These are phyloP conservation scores for Protobothrops flavoviridis DNA, from an alignment of 2,113 vertebrate species.

Conservation along the genomic window DNA sequence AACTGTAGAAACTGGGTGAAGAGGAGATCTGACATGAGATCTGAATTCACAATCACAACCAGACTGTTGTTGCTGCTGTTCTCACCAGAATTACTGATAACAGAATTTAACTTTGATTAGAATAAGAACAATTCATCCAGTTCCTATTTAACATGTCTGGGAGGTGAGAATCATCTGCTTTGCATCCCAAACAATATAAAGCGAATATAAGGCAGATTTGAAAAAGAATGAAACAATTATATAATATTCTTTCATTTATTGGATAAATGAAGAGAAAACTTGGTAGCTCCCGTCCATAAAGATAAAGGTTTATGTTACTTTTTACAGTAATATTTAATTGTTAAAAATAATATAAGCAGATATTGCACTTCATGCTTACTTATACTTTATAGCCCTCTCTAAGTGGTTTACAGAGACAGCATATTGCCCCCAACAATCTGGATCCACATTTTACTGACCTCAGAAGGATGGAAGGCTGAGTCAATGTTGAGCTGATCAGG, in stretches of 20 bases:
- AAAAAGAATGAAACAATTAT: not conserved
- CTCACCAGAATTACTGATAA: not conserved
- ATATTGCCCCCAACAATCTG: no score
- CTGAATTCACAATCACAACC: not conserved
- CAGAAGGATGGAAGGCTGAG: no score
- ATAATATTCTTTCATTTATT: not conserved
- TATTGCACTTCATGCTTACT: no score
- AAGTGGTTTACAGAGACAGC: no score
- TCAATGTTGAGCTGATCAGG: no score
- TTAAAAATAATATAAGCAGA: not conserved
- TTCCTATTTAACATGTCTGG: not conserved
- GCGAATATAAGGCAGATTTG: not conserved
- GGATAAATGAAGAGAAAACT: not conserved
- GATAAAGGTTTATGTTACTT: not conserved
- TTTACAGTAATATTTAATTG: not conserved
- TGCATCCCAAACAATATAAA: not conserved
- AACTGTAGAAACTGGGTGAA: not conserved
- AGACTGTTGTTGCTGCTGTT: not conserved
- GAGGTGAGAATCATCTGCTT: not conserved
- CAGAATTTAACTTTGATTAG: not conserved
- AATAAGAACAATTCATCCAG: not conserved
- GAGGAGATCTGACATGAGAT: not conserved
- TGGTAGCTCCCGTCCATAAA: not conserved
- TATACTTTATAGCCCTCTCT: no score
- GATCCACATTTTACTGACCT: no score